Evolutionary conservation across 2,113 vertebrate genomes (phyloP).

Genomic region (Grantiella picta): DNA sequence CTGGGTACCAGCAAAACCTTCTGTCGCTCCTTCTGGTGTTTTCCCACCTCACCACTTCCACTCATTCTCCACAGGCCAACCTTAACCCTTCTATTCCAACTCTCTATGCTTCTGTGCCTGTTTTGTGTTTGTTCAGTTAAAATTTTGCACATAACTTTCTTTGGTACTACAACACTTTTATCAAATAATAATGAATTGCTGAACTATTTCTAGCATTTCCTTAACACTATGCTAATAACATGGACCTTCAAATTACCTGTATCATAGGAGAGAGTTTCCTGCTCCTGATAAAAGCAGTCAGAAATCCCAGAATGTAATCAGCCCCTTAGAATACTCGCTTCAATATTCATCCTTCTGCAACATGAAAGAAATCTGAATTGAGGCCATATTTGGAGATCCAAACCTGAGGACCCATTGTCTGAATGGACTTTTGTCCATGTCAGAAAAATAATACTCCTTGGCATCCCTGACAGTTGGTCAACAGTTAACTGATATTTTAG

Average conservation of each 20-base stretch:
- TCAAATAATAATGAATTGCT: not conserved
- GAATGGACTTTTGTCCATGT: not conserved
- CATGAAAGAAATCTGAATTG: not conserved
- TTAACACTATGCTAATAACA: not conserved
- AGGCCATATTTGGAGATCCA: not conserved
- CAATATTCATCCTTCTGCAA: not conserved
- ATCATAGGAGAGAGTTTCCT: not conserved
- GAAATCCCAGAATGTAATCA: not conserved
- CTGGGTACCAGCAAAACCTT: slow-evolving; percentile 23
- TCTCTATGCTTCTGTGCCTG: not conserved
- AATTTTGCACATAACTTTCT: not conserved
- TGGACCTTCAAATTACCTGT: not conserved
- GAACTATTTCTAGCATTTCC: not conserved
- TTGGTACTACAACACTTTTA: not conserved
- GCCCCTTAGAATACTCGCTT: not conserved
- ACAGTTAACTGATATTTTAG: not conserved
- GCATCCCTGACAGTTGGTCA: not conserved
- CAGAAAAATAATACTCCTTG: not conserved
- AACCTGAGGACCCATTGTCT: not conserved
- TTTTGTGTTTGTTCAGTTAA: not conserved
- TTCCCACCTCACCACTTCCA: not conserved
- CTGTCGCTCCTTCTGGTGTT: slow-evolving; percentile 6
- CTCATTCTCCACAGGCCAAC: not conserved
- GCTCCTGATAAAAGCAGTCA: not conserved
- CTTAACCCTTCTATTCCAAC: not conserved